Conservation (phyloP, 2,797 vertebrate species). For the Xenentodon cancila region DNA sequence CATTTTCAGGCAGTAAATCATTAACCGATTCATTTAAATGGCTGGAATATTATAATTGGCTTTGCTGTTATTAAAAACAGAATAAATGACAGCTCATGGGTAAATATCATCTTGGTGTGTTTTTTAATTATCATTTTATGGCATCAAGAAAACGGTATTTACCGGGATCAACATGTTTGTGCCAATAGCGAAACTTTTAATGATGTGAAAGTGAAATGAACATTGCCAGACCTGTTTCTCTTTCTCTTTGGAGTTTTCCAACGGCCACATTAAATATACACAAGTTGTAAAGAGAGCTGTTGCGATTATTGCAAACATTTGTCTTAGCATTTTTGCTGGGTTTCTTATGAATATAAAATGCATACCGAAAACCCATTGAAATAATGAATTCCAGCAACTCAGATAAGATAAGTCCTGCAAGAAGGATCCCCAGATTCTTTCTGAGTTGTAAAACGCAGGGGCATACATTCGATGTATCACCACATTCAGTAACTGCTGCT, state of each 20-base stretch:
- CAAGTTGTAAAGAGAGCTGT: background rate
- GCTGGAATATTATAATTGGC: slow-evolving; percentile 16
- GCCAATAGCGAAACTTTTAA: slow-evolving; percentile 11
- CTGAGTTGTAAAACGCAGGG: slow-evolving; percentile 34
- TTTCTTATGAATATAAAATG: background rate
- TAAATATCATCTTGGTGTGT: slow-evolving; percentile 28
- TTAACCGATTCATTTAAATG: background rate
- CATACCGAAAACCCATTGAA: background rate
- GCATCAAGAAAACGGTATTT: too few species aligned
- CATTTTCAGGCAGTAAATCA: slow-evolving; percentile 3
- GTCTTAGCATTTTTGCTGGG: slow-evolving; percentile 1
- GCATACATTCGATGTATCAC: slow-evolving; percentile 42
- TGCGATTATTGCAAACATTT: background rate
- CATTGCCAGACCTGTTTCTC: background rate
- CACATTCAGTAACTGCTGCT: slow-evolving; percentile 50
- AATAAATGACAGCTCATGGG: background rate
- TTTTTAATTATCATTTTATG: background rate
- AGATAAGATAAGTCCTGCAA: slow-evolving; percentile 49
- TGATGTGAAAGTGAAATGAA: background rate
- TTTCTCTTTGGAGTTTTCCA: background rate
- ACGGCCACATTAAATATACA: background rate
- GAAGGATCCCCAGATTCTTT: slow-evolving; percentile 14
- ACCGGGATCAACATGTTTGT: background rate
- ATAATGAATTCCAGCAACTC: slow-evolving; percentile 15
- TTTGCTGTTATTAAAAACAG: slow-evolving; percentile 6